Conservation (phyloP, 2,888 invertebrate species). For the Lathronympha strigana region DNA sequence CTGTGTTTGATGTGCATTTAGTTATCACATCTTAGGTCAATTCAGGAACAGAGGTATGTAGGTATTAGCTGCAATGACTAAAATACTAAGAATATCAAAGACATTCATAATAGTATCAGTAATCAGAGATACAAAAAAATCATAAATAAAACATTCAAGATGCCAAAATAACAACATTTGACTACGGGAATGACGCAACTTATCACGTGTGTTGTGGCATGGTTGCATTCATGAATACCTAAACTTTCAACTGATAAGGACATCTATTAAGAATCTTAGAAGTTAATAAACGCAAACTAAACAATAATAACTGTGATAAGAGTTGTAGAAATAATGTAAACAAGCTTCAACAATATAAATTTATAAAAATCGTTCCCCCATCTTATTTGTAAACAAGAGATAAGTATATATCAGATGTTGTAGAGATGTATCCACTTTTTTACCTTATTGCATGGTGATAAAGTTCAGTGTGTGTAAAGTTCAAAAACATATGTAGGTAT, state of each 20-base stretch:
- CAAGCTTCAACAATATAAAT: constrained; percentile 38
- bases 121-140: no score
- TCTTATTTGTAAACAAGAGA: constrained; percentile 3
- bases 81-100: no score
- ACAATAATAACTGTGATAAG: constrained; percentile 68
- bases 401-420: no score
- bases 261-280: constrained; percentile 51
- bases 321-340: constrained; percentile 52
- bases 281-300: constrained; percentile 51
- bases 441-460: no score
- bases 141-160: not conserved
- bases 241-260: constrained; percentile 47
- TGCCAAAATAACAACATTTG: not conserved
- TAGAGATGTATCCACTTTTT: no score
- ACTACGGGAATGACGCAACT: constrained; percentile 41
- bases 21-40: no score
- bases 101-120: no score
- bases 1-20: no score
- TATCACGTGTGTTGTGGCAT: constrained; percentile 54
- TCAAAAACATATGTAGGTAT: no score
- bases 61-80: no score
- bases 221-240: constrained; percentile 47
- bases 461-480: no score
- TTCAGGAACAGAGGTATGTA: no score
- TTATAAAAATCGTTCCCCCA: not conserved